phyloP scores from a whole-genome alignment of 2,113 vertebrate genomes.

The Apistogramma diplotaenia region DNA sequence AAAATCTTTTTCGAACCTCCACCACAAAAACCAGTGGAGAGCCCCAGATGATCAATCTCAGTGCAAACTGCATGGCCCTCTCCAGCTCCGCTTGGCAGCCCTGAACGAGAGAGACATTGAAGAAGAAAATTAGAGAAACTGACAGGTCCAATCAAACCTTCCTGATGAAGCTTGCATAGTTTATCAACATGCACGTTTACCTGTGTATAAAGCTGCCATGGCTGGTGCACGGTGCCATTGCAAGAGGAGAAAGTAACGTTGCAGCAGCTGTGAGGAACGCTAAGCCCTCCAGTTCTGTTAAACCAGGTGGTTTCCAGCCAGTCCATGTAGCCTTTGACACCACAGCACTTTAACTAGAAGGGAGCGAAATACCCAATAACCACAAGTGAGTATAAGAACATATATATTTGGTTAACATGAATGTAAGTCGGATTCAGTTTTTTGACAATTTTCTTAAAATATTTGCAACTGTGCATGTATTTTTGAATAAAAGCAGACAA shows the following conservation, averaged over 20 bases:
- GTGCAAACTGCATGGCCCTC: constrained; percentile 30
- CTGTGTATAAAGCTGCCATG: constrained; percentile 51
- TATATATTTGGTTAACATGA: background rate
- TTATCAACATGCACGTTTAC: constrained; percentile 8
- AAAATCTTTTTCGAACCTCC: constrained; percentile 42
- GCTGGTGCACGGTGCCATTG: constrained; percentile 40
- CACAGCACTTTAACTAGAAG: constrained; percentile 65
- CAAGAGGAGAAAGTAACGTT: constrained; percentile 54
- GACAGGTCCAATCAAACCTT: background rate
- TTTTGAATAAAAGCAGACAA: background rate
- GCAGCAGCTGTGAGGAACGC: constrained; percentile 70
- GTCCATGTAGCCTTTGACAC: constrained; percentile 60
- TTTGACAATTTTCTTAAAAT: background rate
- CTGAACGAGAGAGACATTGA: constrained; percentile 24
- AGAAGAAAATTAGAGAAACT: background rate
- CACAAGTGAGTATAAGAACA: background rate
- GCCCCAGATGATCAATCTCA: constrained; percentile 32
- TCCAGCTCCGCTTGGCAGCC: constrained; percentile 62
- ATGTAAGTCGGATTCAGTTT: background rate
- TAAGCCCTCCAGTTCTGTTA: constrained; percentile 26
- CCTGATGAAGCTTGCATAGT: no score
- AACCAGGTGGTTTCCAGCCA: constrained; percentile 69
- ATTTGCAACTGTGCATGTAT: background rate
- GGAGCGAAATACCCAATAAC: background rate
- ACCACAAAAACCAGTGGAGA: constrained; percentile 31